A percentile compares a stretch with the other conserved stretches of the same genome.
phyloP scores from a whole-genome alignment of 2,113 vertebrate species.

The Silurus meridionalis region DNA sequence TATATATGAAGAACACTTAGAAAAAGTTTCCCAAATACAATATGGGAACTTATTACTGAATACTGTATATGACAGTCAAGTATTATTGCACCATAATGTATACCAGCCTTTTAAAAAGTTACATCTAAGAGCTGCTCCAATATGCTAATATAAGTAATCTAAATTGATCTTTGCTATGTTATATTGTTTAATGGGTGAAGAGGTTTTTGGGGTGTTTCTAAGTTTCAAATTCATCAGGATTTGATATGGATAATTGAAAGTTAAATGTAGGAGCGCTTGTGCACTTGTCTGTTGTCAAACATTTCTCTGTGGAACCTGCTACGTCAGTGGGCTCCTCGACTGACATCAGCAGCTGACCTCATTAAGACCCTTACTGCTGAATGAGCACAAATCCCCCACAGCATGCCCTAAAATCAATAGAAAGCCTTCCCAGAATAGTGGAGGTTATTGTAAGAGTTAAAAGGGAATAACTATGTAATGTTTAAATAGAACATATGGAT shows the following conservation, averaged over 20 bases:
- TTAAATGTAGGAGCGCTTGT: neutral
- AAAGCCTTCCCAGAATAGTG: neutral
- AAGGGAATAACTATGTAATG: neutral
- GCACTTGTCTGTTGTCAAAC: neutral
- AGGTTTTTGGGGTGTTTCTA: neutral
- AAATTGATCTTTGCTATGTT: neutral
- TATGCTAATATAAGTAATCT: neutral
- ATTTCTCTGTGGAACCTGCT: neutral
- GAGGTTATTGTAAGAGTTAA: neutral
- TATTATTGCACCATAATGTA: neutral
- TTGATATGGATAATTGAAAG: neutral
- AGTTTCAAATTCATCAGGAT: neutral
- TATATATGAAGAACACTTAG: neutral
- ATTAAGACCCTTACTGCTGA: neutral
- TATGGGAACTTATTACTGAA: neutral
- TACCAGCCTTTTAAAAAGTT: neutral
- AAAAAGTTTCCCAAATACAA: neutral
- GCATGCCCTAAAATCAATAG: neutral
- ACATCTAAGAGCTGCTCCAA: neutral
- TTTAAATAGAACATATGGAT: neutral
- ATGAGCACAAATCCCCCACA: neutral
- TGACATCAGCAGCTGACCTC: neutral
- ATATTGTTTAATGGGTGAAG: neutral
- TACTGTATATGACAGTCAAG: neutral
- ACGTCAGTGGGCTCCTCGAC: neutral